Base-by-base conservation (phyloP, 2,797 vertebrate genomes). In the Neoniphon sammara region DNA sequence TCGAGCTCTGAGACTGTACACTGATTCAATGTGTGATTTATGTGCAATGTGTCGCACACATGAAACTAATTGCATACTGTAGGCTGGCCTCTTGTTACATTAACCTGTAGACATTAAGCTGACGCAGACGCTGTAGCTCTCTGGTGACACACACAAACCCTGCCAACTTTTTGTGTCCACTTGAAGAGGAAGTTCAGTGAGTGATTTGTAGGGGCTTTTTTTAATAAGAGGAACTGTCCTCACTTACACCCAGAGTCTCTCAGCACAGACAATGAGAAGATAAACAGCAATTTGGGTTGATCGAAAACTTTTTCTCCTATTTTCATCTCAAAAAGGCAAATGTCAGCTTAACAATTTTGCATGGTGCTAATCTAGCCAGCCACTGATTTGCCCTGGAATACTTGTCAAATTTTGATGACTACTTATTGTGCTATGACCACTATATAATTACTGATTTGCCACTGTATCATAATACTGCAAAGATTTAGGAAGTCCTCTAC, bases 21-120 rank as follows among this genome's bases (percentile, higher is more conserved):
- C 34, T 71, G 71, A 77, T 68, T 86, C 27, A 56, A 30, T 62
- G 66, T 75, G 65, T 72, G 77, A 73, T 80, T 82, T 66, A 65
- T 71, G 64, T 63, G 78, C 42, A 31, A 50, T 57, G 73, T 63
- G 53, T 80, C 46, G 25, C 69, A 57, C 68, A 75, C 66, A 23
- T 23, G 39, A 77, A 56, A 83, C 66, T 73, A 18, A 70, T 71
- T 53, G 69, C 71, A 34, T 0, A 78, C 36, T 5, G 56, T 3
- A 46, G 34, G 9, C 68, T 18, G 27, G 23, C 17, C 18, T 30
- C 18, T 21, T 47, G 78, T n/a, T 56, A 57, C 46, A 58, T 77
- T 53, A 63, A 70, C 59, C 25, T 1, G 0, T 39, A 36, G 58
- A 39, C 36, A 34, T 34, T 34, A 34, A 34, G 31, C 31, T 34